These are phyloP conservation scores for Pristionchus mayeri DNA, from an alignment of 2,888 invertebrate species.

Conservation along the genomic window DNA sequence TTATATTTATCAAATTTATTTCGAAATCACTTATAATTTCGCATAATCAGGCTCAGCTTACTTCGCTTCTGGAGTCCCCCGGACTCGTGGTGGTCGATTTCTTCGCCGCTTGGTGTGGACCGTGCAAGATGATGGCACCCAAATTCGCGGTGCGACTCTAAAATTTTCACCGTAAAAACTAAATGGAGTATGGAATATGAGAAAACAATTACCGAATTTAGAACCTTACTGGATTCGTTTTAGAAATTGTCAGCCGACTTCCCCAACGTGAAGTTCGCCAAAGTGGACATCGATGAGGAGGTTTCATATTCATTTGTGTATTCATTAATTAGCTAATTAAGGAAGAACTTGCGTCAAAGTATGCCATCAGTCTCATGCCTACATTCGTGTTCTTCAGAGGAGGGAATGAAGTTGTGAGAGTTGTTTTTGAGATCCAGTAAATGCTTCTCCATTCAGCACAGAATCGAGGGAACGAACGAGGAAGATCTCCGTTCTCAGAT, in stretches of 20 bases:
- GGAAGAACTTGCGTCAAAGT: not conserved
- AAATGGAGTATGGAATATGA: too few relatives aligned
- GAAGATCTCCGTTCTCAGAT: not conserved
- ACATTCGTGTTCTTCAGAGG: slow-evolving; percentile 46
- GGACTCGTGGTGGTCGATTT: slow-evolving; percentile 68
- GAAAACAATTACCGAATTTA: too few relatives aligned
- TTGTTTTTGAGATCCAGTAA: not conserved
- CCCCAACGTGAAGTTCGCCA: slow-evolving; percentile 60
- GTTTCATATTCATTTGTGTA: too few relatives aligned
- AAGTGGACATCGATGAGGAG: slow-evolving; percentile 69
- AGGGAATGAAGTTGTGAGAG: slow-evolving; percentile 41
- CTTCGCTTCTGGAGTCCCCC: slow-evolving; percentile 60
- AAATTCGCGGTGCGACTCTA: slow-evolving; percentile 56
- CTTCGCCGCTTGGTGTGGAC: slow-evolving; percentile 71
- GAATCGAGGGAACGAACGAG: slow-evolving; percentile 41
- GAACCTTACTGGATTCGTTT: slow-evolving; percentile 38
- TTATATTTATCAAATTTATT: not conserved
- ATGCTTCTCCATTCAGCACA: not conserved
- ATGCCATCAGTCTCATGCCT: slow-evolving; percentile 37
- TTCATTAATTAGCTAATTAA: not conserved
- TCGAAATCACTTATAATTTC: not conserved
- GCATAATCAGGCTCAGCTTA: slow-evolving; percentile 67
- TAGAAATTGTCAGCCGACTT: slow-evolving; percentile 61
- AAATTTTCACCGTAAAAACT: too few relatives aligned
- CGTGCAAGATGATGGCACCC: slow-evolving; percentile 68